These are phyloP conservation scores for Dicaeum eximium DNA, from an alignment of 2,113 vertebrate genomes.

Conservation along the genomic window DNA sequence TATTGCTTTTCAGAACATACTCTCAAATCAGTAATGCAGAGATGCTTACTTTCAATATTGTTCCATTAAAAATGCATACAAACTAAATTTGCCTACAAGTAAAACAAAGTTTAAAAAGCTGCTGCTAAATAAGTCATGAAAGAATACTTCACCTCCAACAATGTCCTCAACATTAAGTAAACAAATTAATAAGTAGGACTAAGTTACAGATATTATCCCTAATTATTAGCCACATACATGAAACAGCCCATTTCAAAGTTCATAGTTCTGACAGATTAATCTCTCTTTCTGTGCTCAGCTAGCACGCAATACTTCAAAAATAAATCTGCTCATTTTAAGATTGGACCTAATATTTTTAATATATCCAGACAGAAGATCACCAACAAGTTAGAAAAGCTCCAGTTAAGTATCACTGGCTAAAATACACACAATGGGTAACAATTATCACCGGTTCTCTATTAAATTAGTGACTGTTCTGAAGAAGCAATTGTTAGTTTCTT, in stretches of 20 bases:
- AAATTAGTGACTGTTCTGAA: not conserved
- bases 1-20: not conserved
- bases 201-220: not conserved
- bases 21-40: not conserved
- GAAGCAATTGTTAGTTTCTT: not conserved
- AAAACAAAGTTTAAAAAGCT: not conserved
- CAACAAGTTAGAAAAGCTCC: not conserved
- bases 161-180: not conserved
- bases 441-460: not conserved
- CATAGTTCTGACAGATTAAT: not conserved
- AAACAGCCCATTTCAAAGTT: not conserved
- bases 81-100: not conserved
- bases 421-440: fast-evolving
- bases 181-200: not conserved
- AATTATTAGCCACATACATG: not conserved
- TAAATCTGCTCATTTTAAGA: not conserved
- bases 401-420: not conserved
- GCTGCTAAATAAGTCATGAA: not conserved
- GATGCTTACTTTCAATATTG: not conserved
- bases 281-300: not conserved
- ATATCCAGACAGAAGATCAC: not conserved
- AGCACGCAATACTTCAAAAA: not conserved
- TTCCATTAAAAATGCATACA: not conserved
- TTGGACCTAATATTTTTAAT: not conserved
- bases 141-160: not conserved